phyloP scores from a whole-genome alignment of 2,797 vertebrate genomes.

The Molossus alvarezi region DNA sequence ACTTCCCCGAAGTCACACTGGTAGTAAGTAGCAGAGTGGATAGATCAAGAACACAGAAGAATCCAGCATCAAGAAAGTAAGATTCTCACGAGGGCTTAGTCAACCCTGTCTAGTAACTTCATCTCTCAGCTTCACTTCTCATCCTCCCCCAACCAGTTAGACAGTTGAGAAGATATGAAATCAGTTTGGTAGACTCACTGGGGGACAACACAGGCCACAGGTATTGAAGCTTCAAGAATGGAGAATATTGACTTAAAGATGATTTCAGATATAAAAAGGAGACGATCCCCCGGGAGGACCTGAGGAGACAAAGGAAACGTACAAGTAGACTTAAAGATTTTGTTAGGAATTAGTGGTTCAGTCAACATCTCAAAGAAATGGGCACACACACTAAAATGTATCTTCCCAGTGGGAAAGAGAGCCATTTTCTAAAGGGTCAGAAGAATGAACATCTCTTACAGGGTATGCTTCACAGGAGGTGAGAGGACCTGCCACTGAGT shows the following conservation, averaged over 20 bases:
- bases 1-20: not conserved
- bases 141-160: not conserved
- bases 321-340: not conserved
- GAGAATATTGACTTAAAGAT: not conserved
- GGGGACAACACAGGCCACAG: not conserved
- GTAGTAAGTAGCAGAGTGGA: not conserved
- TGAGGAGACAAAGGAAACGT: not conserved
- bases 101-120: not conserved
- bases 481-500: not conserved
- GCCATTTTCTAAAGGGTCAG: not conserved
- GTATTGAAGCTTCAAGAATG: not conserved
- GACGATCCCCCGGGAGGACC: not conserved
- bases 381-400: not conserved
- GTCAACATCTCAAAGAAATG: not conserved
- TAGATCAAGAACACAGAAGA: not conserved
- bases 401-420: not conserved
- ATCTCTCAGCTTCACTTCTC: not conserved
- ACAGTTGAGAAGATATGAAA: not conserved
- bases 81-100: not conserved
- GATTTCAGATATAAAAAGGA: slow-evolving; percentile 36
- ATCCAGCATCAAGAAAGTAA: not conserved
- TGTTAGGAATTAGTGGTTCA: not conserved
- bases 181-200: not conserved
- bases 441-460: not conserved
- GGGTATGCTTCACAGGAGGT: not conserved